Evolutionary conservation across 2,113 vertebrate genomes (phyloP), one percentile per base, ranked within the genome.

Genomic region (Pedionomus torquatus): DNA sequence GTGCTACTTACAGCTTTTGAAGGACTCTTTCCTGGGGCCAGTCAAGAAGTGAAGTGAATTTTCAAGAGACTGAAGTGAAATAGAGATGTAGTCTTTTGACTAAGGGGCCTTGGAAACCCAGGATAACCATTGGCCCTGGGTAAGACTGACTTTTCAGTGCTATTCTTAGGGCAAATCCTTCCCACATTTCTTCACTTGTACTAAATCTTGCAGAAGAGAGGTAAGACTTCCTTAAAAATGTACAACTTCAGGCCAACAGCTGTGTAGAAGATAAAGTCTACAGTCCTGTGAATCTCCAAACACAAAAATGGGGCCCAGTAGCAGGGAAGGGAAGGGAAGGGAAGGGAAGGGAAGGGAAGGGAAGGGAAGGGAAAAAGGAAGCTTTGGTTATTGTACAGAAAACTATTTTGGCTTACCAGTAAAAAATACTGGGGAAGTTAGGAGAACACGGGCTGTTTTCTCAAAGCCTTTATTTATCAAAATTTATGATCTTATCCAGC

Each of bases 221-320:
- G 20, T 13, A 46, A 58, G 24, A 18, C 7, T 13, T 82, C 37
- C 26, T 75, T 75, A 33, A 88, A 90, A 88, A 61, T 4, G 5
- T 39, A 10, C 10, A 33, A 13, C 37, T 54, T 91, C n/a, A 31
- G 61, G 26, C 18, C 18, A 54, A 26, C 3, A 10, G 3, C 31
- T 80, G 2, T 14, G 16, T 41, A 21, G n/a, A 76, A 71, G 20
- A 43, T 44, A 15, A 74, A 71, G 7, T 43, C 16, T 14, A 26
- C 14, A 5, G 10, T 17, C 24, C 14, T 54, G 4, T 41, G 37
- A 37, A 49, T 70, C 43, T 71, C 28, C 26, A 17, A 49, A 54
- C 46, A 57, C 3, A n/a, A 0, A 68, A 41, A 72, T 58, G 5
- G 7, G 14, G 41, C 5, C 6, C 37, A 28, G 28, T 5, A 54